A percentile compares a stretch with the other conserved stretches of the same genome.
Evolutionary conservation across 2,113 vertebrate genomes (phyloP).

Genomic region (Festucalex cinctus): DNA sequence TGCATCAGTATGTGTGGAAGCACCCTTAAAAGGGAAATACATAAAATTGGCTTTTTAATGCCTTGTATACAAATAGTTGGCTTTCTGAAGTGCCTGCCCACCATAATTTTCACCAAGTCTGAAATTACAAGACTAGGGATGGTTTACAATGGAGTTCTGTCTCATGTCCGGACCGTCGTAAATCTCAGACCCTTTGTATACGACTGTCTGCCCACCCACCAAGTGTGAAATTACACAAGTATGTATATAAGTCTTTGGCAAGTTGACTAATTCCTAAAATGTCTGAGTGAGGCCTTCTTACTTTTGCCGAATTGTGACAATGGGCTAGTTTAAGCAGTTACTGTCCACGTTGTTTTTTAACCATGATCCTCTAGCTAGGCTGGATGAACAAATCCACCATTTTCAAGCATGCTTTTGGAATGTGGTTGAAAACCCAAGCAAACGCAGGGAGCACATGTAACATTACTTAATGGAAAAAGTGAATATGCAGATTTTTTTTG

Average conservation of each 20-base stretch:
- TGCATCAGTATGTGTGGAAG: too few species aligned
- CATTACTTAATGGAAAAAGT: not conserved
- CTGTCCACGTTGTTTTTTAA: too few species aligned
- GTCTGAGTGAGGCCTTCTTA: too few species aligned
- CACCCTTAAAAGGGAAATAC: too few species aligned
- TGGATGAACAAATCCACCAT: too few species aligned
- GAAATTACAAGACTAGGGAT: not conserved
- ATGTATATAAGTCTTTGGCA: not conserved
- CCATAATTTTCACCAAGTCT: not conserved
- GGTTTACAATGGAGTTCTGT: not conserved
- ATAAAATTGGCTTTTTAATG: not conserved
- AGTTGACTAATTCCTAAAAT: not conserved
- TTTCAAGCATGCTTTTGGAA: not conserved
- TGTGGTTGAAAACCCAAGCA: not conserved
- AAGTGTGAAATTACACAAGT: not conserved
- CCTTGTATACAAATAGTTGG: not conserved
- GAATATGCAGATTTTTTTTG: constrained; percentile 6
- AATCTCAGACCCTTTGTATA: not conserved
- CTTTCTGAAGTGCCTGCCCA: not conserved
- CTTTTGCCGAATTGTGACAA: too few species aligned
- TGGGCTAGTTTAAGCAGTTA: too few species aligned
- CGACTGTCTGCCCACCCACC: not conserved
- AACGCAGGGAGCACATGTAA: not conserved
- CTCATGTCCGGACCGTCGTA: not conserved
- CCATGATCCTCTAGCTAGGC: too few species aligned